phyloP scores from a whole-genome alignment of 1,140 invertebrate genomes.

The Argopecten irradians region DNA sequence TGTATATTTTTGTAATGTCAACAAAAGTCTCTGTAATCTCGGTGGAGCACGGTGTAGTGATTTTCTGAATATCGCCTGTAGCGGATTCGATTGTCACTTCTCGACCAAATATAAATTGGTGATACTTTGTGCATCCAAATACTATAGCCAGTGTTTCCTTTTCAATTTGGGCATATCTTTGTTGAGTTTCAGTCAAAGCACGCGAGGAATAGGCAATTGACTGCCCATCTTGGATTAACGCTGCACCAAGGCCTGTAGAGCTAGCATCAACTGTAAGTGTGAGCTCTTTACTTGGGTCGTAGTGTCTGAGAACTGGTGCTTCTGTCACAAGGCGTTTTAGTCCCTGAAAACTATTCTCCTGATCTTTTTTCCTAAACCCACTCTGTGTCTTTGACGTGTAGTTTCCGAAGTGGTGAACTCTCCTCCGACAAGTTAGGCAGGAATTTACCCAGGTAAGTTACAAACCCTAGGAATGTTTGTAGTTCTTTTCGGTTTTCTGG shows the following conservation, averaged over 20 bases:
- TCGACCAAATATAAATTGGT: slow-evolving; percentile 57
- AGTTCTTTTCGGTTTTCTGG: slow-evolving; percentile 39
- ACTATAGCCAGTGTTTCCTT: slow-evolving; percentile 45
- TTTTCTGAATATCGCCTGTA: slow-evolving; percentile 74
- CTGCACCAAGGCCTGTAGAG: slow-evolving; percentile 53
- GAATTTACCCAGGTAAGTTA: slow-evolving; percentile 50
- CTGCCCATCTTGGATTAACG: slow-evolving; percentile 53
- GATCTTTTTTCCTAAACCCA: slow-evolving; percentile 40
- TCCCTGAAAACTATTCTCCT: slow-evolving; percentile 2
- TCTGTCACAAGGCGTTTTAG: slow-evolving; percentile 29
- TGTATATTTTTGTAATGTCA: no score
- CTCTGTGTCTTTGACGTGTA: slow-evolving; percentile 32
- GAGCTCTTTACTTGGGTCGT: slow-evolving; percentile 41
- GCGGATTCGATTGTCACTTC: slow-evolving; percentile 62
- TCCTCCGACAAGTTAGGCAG: slow-evolving; percentile 71
- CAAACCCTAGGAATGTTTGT: slow-evolving; percentile 24
- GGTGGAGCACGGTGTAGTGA: slow-evolving; percentile 53
- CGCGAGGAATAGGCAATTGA: slow-evolving; percentile 53
- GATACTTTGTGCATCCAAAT: slow-evolving; percentile 49
- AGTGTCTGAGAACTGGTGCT: slow-evolving; percentile 34
- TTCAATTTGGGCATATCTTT: slow-evolving; percentile 51
- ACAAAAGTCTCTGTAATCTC: slow-evolving; percentile 73
- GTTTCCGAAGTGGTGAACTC: slow-evolving; percentile 39
- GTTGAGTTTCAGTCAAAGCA: slow-evolving; percentile 40
- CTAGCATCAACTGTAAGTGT: slow-evolving; percentile 54